phyloP scores from a whole-genome alignment of 2,888 invertebrate genomes.

The Latheticus oryzae region DNA sequence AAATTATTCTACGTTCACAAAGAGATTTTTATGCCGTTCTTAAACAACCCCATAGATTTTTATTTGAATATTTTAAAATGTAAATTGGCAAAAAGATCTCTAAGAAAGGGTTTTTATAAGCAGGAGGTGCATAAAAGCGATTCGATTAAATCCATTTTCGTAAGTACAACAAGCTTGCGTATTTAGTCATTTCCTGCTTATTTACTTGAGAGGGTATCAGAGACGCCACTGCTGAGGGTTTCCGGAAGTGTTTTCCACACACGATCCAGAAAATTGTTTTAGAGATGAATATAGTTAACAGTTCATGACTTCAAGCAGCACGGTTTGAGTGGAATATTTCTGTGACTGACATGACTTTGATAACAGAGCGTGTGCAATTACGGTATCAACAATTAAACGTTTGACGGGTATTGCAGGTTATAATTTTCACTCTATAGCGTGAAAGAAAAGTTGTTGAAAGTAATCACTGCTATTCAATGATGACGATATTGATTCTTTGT shows the following conservation, averaged over 20 bases:
- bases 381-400: conserved; percentile 27
- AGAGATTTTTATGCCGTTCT: conserved; percentile 22
- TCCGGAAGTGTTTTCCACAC: conserved; percentile 12
- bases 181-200: conserved; percentile 31
- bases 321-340: no score
- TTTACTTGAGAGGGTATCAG: conserved; percentile 20
- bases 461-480: no score
- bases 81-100: conserved; percentile 26
- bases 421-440: no score
- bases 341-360: conserved; percentile 30
- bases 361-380: conserved; percentile 28
- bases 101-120: conserved; percentile 14
- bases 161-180: conserved; percentile 9
- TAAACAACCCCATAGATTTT: conserved; percentile 15
- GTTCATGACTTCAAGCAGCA: no score
- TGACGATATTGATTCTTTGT: not conserved
- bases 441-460: no score
- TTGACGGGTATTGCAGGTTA: conserved; percentile 14
- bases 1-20: conserved; percentile 20
- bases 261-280: no score
- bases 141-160: no score
- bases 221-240: conserved; percentile 10
- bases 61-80: conserved; percentile 29
- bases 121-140: no score
- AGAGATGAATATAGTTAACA: no score